Percentiles rank a stretch among this genome's conserved stretches.
These are phyloP conservation scores for Acanthosepion pharaonis DNA, from an alignment of 2,888 invertebrate species.

Conservation along the genomic window DNA sequence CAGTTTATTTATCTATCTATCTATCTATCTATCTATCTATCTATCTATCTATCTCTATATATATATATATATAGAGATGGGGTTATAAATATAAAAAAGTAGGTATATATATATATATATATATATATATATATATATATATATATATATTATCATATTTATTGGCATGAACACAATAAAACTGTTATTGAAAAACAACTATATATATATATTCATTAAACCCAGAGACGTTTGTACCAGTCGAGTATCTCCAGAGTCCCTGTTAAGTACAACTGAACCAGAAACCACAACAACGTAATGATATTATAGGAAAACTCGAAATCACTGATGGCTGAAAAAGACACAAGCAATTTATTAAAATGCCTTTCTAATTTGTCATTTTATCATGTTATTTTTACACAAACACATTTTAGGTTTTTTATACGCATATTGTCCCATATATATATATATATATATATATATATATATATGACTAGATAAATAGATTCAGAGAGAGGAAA, in stretches of 20 bases:
- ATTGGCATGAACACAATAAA: too few relatives aligned
- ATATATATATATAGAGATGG: too few relatives aligned
- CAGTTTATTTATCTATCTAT: too few relatives aligned
- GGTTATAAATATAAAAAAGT: too few relatives aligned
- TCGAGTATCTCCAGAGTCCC: background rate
- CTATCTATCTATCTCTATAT: too few relatives aligned
- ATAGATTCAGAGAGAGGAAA: background rate
- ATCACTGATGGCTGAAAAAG: background rate
- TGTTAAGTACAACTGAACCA: background rate
- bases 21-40: too few relatives aligned
- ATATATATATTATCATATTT: too few relatives aligned
- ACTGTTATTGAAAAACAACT: too few relatives aligned
- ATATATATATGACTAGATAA: background rate
- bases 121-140: too few relatives aligned
- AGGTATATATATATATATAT: background rate
- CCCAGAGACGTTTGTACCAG: background rate
- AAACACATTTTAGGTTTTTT: too few relatives aligned
- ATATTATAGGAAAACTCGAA: background rate
- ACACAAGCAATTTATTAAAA: background rate
- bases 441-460: background rate
- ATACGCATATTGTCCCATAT: too few relatives aligned
- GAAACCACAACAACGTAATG: background rate
- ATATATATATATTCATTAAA: background rate
- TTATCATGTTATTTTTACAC: background rate
- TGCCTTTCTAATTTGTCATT: background rate